Evolutionary conservation across 1,140 invertebrate genomes (phyloP), one percentile per base, ranked within the genome.

Genomic region (Hyles euphorbiae): DNA sequence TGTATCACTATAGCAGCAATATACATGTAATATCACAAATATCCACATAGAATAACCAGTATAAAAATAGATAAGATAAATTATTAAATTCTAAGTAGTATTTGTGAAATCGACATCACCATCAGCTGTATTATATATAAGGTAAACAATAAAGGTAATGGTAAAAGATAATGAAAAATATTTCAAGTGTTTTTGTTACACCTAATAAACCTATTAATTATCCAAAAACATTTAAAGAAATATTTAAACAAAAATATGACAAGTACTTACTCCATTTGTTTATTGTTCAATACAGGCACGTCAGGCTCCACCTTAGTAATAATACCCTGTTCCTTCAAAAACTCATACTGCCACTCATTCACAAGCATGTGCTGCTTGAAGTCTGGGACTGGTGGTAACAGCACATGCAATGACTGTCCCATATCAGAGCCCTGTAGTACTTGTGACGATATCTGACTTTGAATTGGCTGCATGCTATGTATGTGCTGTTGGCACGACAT

Each of bases 401-500:
- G 69, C 3, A 87, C 68, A 65, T 87, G 82, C 46, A 84, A 46
- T 0, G 79, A 72, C 46, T 78, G 73, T 2, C 67, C 68, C 53
- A 82, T 72, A 4, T 81, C 76, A 2, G 65, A 58, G 34, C 63
- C 68, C 47, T 85, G 82, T 5, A 83, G 46, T 0, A 79, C 66
- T 40, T 79, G 78, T 0, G 68, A 69, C 22, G 71, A 65, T 48
- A 78, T 70, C 46, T 76, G 73, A 60, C 53, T 60, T 50, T 78
- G 77, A n/a, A 78, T 22, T 32, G 66, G 52, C 33, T 76, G 79
- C 5, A 83, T 62, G 52, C 64, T 77, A 52, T 83, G 81, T 33
- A 87, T 63, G 12, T 83, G 73, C 57, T 81, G 79, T 55, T 84
- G 80, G 56, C 81, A 84, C 1, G 82, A 81, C 74, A 85, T 78